A percentile compares a stretch with the other conserved stretches of the same genome.
Evolutionary conservation across 2,797 vertebrate genomes (phyloP).

Genomic region (Fistularia tabacaria): DNA sequence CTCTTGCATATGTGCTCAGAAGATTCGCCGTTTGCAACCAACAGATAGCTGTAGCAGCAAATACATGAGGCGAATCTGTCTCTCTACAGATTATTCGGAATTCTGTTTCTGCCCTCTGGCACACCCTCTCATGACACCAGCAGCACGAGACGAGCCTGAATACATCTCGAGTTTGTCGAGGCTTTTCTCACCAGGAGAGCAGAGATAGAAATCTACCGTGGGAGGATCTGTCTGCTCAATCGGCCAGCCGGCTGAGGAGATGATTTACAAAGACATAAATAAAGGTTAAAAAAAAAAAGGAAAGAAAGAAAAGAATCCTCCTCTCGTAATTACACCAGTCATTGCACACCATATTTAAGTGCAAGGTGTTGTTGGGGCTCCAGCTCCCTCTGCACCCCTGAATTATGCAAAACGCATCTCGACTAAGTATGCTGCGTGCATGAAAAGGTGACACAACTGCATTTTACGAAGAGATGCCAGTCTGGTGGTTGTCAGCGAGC

Average conservation of each 20-base stretch:
- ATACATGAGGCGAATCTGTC: constrained; percentile 48
- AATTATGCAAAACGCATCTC: constrained; percentile 36
- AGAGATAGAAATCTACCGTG: constrained; percentile 34
- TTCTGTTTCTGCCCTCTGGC: constrained; percentile 54
- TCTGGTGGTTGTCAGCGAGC: constrained; percentile 48
- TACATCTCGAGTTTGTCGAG: constrained; percentile 51
- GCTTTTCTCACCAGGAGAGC: constrained; percentile 47
- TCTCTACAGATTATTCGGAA: constrained; percentile 54
- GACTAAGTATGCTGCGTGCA: constrained; percentile 26
- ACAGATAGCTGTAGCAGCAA: constrained; percentile 39
- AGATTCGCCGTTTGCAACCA: constrained; percentile 29
- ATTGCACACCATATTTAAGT: constrained; percentile 25
- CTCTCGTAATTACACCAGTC: constrained; percentile 23
- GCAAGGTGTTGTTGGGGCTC: constrained; percentile 15
- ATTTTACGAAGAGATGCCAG: constrained; percentile 47
- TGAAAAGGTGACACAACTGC: constrained; percentile 34
- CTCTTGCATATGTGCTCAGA: constrained; percentile 29
- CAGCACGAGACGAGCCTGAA: constrained; percentile 45
- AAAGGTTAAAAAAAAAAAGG: constrained; percentile 14
- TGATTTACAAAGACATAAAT: constrained; percentile 24
- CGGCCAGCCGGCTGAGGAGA: constrained; percentile 24
- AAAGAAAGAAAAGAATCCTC: constrained; percentile 20
- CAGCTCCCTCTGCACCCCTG: constrained; percentile 15
- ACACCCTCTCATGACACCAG: constrained; percentile 51
- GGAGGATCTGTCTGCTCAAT: constrained; percentile 35